Evolutionary conservation across 2,888 invertebrate species (phyloP).

Genomic region (Macaria liturata): DNA sequence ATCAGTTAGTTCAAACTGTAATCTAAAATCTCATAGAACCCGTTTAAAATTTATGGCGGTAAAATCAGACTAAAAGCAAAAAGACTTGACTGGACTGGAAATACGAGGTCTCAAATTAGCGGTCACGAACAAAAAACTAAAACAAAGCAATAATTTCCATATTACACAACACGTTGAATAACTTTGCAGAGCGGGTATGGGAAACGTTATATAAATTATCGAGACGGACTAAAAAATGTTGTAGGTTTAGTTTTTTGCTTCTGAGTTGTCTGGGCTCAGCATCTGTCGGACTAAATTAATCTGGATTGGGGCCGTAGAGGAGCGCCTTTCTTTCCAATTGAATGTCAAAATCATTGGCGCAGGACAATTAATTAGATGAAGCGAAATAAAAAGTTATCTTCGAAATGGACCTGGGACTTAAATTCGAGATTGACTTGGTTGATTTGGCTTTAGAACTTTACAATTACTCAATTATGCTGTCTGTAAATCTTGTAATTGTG

Average conservation of each 20-base stretch:
- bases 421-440: too few species aligned
- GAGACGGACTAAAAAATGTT: slow-evolving; percentile 35
- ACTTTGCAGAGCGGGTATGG: slow-evolving; percentile 40
- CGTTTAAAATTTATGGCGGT: too few species aligned
- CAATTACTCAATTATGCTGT: too few species aligned
- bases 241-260: slow-evolving; percentile 34
- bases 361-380: slow-evolving; percentile 1
- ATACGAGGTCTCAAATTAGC: slow-evolving; percentile 7
- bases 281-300: slow-evolving; percentile 26
- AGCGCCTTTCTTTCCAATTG: slow-evolving; percentile 12
- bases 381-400: too few species aligned
- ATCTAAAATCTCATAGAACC: too few species aligned
- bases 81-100: neutral
- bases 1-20: too few species aligned
- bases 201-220: slow-evolving; percentile 42
- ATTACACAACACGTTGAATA: slow-evolving; percentile 38
- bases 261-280: slow-evolving; percentile 18
- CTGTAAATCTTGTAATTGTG: too few species aligned
- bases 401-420: too few species aligned
- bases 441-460: too few species aligned
- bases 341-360: slow-evolving; percentile 12
- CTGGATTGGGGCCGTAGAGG: slow-evolving; percentile 20
- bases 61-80: too few species aligned
- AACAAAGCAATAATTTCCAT: slow-evolving; percentile 40
- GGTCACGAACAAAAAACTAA: slow-evolving; percentile 15